Conservation (phyloP, 2,888 invertebrate genomes). For the Drosophila suboccidentalis region DNA sequence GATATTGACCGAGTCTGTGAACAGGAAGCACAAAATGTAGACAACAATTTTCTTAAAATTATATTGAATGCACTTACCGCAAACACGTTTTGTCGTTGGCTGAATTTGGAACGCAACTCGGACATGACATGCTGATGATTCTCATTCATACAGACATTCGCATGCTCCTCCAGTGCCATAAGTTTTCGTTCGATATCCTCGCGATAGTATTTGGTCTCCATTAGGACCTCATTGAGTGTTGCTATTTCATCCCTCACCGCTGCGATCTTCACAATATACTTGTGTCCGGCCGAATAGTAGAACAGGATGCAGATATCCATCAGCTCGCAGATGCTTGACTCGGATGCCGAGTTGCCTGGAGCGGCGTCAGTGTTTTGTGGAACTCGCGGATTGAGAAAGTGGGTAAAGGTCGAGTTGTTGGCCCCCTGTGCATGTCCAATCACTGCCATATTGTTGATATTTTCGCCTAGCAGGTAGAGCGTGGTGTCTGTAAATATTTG, state of each 20-base stretch:
- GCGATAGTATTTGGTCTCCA: slow-evolving; percentile 84
- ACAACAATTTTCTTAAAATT: not conserved
- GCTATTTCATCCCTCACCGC: slow-evolving; percentile 85
- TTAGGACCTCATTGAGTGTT: slow-evolving; percentile 83
- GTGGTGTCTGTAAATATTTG: slow-evolving; percentile 72
- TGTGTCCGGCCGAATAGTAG: slow-evolving; percentile 85
- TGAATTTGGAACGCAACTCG: slow-evolving; percentile 82
- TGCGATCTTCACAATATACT: slow-evolving; percentile 85
- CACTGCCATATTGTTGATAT: slow-evolving; percentile 80
- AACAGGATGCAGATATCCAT: slow-evolving; percentile 84
- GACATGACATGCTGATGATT: slow-evolving; percentile 81
- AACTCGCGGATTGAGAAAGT: slow-evolving; percentile 74
- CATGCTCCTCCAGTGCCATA: slow-evolving; percentile 77
- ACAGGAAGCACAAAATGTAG: not conserved
- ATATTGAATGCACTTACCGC: slow-evolving; percentile 68
- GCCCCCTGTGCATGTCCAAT: slow-evolving; percentile 79
- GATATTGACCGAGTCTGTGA: slow-evolving; percentile 86
- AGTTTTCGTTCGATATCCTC: slow-evolving; percentile 83
- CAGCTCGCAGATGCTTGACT: slow-evolving; percentile 82
- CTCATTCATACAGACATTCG: slow-evolving; percentile 79
- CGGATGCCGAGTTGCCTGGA: slow-evolving; percentile 74
- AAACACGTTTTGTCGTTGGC: slow-evolving; percentile 84
- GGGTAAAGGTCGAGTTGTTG: slow-evolving; percentile 71
- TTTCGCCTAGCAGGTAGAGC: slow-evolving; percentile 81
- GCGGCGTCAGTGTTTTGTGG: slow-evolving; percentile 52